Evolutionary conservation across 2,113 vertebrate species (phyloP), one percentile per base, ranked within the genome.

Genomic region (Stegostoma tigrinum): DNA sequence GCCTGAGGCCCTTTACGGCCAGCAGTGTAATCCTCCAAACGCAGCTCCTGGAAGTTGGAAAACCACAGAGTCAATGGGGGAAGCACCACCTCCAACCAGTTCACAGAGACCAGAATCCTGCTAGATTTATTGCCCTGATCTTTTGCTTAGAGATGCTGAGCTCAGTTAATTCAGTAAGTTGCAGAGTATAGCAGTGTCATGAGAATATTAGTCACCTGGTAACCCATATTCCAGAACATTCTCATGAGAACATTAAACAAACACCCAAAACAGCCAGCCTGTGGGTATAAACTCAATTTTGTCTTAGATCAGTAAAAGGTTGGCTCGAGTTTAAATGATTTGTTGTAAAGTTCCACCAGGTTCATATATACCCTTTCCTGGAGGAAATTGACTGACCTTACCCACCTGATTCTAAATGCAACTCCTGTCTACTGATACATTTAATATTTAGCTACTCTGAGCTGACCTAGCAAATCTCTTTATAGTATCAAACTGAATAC

Each of bases 21-120:
- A 0, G 99, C 99, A 96, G 98, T 98, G 96, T 99, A 99, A 96
- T 99, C 99, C 96, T 99, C 99, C 70, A 99, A 96, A 95, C 99
- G 97, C 45, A 99, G 97, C 68, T 99, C 98, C 98, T 99, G 34
- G 8, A 15, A 5, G 72, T 42, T 96, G 23, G 48, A 94, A 96
- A 93, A 96, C 10, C 1, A 17, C n/a, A 66, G 12, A 3, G 52
- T 90, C 14, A 34, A 61, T 12, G 30, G 72, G 12, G n/a, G 75
- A 38, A 78, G 14, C n/a, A 80, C 38, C n/a, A 38, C 27, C 2
- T 38, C 27, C 2, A 17, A n/a, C 34, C 14, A 38, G 75, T 38
- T 34, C n/a, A 1, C 75, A 80, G 75, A 30, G 34, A 34, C 12
- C 21, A 27, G 70, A 75, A 75, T 34, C 72, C 72, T 14, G 34